Conservation (phyloP, 2,113 vertebrate species). For the Plotosus lineatus region DNA sequence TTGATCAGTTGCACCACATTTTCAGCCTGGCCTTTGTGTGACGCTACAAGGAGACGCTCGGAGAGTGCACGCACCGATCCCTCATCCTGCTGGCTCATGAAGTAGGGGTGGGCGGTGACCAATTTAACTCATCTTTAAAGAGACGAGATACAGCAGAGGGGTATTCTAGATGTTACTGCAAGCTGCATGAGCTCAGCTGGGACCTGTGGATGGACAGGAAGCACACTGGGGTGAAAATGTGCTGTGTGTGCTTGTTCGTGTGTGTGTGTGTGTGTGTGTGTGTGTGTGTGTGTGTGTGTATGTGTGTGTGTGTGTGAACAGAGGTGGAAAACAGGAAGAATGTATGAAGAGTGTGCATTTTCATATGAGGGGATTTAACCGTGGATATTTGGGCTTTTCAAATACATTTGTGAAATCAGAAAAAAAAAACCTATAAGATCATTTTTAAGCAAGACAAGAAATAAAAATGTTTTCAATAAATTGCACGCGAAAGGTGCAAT, state of each 20-base stretch:
- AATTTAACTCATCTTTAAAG: slow-evolving; percentile 52
- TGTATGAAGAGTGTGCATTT: neutral
- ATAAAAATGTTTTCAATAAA: too few relatives aligned
- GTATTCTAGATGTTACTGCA: slow-evolving; percentile 28
- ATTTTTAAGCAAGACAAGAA: too few relatives aligned
- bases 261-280: too few relatives aligned
- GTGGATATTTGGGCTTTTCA: neutral
- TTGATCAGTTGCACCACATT: slow-evolving; percentile 99
- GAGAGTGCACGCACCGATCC: slow-evolving; percentile 87
- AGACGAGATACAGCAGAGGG: slow-evolving; percentile 26
- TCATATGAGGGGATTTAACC: neutral
- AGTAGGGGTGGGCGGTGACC: slow-evolving; percentile 69
- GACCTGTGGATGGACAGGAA: slow-evolving; percentile 71
- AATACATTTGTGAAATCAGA: too few relatives aligned
- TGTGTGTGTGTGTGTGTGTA: too few relatives aligned
- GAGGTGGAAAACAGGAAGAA: slow-evolving; percentile 23
- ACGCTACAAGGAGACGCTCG: slow-evolving; percentile 94
- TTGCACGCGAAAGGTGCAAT: too few relatives aligned
- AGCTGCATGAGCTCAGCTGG: slow-evolving; percentile 73
- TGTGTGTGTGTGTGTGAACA: neutral
- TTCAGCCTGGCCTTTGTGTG: slow-evolving; percentile 95
- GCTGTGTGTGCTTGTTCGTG: too few relatives aligned
- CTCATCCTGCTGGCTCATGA: slow-evolving; percentile 99
- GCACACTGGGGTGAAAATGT: slow-evolving; percentile 43
- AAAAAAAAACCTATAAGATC: too few relatives aligned